Evolutionary conservation across 1,140 invertebrate genomes (phyloP), one percentile per base, ranked within the genome.

Genomic region (Orius laevigatus): DNA sequence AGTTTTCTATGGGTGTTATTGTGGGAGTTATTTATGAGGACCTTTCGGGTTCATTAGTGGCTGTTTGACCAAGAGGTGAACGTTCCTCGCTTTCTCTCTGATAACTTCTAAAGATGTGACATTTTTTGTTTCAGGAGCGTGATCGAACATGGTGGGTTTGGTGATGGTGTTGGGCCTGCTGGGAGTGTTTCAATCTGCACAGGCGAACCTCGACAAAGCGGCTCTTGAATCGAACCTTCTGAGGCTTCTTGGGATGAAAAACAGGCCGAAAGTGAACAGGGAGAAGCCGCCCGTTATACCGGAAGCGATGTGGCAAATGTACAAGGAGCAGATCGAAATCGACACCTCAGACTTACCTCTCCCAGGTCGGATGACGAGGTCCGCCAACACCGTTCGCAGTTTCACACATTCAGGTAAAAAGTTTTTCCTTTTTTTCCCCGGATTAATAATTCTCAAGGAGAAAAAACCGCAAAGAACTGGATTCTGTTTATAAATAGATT

Each of bases 341-440:
- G 75, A 73, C 54, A 74, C 71, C 48, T 66, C 73, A 19, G 67
- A 72, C 54, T 70, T 84, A 44, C 78, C 78, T 46, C 75, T 75
- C 55, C 74, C 75, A 52, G 80, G 79, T 45, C 64, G 77, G 50
- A 68, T 77, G 53, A 70, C 73, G 9, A 68, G 72, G 50, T 73
- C 74, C 47, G 83, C 87, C 50, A 91, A 91, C 66, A 91, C 86
- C 34, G 80, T 88, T 33, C 69, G 87, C 55, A 84, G 82, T 64
- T 91, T 85, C 68, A 71, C 75, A 56, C 85, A 90, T 68, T 66
- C 74, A 66, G 81, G 82, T 85, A 63, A 70, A 72, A 36, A 3
- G n/a, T 38, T 16, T 38, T 38, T 38, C 49, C 45, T 33, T 42
- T 55, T 55, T 12, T 19, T 45, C 34, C 19, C 2, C 9, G 42